These are phyloP conservation scores for Busseola fusca DNA, from an alignment of 2,888 invertebrate genomes.

Conservation along the genomic window DNA sequence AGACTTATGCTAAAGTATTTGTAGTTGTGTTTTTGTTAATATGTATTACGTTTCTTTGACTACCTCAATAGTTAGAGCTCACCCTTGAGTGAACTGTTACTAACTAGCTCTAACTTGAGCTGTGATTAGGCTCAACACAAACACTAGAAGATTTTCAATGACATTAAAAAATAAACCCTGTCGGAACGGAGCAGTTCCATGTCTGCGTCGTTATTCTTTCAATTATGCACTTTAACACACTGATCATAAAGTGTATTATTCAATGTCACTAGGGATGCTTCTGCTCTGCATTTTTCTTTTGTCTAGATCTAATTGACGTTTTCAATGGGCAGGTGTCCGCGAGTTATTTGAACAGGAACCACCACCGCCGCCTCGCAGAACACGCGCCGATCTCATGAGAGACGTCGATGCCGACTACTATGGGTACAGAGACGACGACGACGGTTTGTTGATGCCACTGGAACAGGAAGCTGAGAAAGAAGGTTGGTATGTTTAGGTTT, in stretches of 20 bases:
- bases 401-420: constrained; percentile 99
- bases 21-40: not conserved
- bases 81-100: no score
- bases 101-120: no score
- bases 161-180: not conserved
- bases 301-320: not conserved
- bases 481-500: constrained; percentile 77
- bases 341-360: constrained; percentile 99
- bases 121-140: not conserved
- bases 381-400: constrained; percentile 98
- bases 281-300: not conserved
- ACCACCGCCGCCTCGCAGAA: constrained; percentile 96
- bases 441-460: constrained; percentile 96
- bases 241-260: not conserved
- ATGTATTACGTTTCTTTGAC: not conserved
- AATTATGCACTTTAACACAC: not conserved
- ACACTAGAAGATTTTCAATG: not conserved
- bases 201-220: not conserved
- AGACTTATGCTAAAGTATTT: not conserved
- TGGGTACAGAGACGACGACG: constrained; percentile 99
- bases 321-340: constrained; percentile 92
- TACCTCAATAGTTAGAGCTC: not conserved
- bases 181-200: not conserved
- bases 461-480: constrained; percentile 94
- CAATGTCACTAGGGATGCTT: not conserved